phyloP scores from a whole-genome alignment of 2,888 invertebrate genomes.

The Frankliniella intonsa region DNA sequence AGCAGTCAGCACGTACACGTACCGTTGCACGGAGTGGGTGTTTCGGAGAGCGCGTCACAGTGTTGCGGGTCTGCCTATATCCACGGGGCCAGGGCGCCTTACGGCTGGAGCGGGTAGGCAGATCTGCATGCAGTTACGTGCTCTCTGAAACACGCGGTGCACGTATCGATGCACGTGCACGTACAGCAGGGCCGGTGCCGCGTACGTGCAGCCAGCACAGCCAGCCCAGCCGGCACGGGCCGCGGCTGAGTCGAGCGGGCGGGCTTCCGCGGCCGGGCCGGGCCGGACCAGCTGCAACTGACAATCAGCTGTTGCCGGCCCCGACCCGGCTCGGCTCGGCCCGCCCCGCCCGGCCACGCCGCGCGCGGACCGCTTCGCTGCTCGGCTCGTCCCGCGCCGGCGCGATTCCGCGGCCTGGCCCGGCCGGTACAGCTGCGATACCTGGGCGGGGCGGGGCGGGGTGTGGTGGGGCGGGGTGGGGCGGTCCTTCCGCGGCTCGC shows the following conservation, averaged over 20 bases:
- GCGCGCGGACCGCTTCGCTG: not conserved
- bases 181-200: not conserved
- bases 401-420: not conserved
- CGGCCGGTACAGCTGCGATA: not conserved
- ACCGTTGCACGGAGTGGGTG: too few species aligned
- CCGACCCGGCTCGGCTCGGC: not conserved
- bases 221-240: conserved; percentile 17
- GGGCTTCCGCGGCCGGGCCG: not conserved
- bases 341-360: not conserved
- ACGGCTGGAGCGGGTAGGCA: too few species aligned
- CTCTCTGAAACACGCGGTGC: too few species aligned
- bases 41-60: too few species aligned
- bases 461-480: not conserved
- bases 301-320: conserved; percentile 20
- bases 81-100: too few species aligned
- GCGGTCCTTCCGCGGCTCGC: not conserved
- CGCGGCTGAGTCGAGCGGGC: not conserved
- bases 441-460: not conserved
- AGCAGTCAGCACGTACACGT: too few species aligned
- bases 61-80: too few species aligned
- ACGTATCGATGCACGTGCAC: too few species aligned
- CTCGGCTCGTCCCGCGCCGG: not conserved
- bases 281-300: not conserved
- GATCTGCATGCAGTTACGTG: too few species aligned
- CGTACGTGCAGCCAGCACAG: not conserved